Evolutionary conservation across 2,113 vertebrate species (phyloP), one percentile per base, ranked within the genome.

Genomic region (Lampris incognitus): DNA sequence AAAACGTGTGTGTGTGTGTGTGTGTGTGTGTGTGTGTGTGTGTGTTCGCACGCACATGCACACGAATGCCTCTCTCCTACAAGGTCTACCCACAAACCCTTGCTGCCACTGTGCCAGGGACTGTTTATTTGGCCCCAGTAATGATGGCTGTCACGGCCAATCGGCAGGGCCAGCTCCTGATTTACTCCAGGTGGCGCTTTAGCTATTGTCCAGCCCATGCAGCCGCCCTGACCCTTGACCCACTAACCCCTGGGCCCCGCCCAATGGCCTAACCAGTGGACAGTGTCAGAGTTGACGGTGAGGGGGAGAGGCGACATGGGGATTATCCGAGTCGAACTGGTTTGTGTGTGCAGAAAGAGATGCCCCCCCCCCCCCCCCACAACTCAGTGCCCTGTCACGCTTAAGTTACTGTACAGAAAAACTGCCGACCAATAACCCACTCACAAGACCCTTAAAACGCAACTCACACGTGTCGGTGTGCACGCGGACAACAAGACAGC

Each of bases 111-210:
- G 57, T n/a, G 49, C 36, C 9, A 10, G 39, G 72, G 38, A 52
- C 57, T 91, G 89, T 91, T 93, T 92, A 87, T 92, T 89, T 92
- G 84, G 88, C 87, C 76, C 82, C 56, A 0, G 79, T 88, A 93
- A 93, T 88, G 91, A 81, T 72, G 85, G 84, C 88, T 92, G 93
- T 93, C 92, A 93, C 39, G 72, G 89, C 66, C 84, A 85, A 93
- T 88, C 74, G 88, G 77, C 75, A 42, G 76, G 86, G 84, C 69
- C 48, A 55, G 67, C 77, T 58, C 8, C 88, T 93, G 92, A 94
- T 95, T 92, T 90, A 93, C 83, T 92, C 92, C 93, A 94, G 93
- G 92, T 94, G 93, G 79, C 79, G 86, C 86, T 88, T 90, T 78
- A 80, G 88, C 87, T 88, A 91, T 92, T 94, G 93, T 93, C 93